Percentiles rank a stretch among this genome's conserved stretches.
phyloP scores from a whole-genome alignment of 2,797 vertebrate species.

The Eulemur albifrons region DNA sequence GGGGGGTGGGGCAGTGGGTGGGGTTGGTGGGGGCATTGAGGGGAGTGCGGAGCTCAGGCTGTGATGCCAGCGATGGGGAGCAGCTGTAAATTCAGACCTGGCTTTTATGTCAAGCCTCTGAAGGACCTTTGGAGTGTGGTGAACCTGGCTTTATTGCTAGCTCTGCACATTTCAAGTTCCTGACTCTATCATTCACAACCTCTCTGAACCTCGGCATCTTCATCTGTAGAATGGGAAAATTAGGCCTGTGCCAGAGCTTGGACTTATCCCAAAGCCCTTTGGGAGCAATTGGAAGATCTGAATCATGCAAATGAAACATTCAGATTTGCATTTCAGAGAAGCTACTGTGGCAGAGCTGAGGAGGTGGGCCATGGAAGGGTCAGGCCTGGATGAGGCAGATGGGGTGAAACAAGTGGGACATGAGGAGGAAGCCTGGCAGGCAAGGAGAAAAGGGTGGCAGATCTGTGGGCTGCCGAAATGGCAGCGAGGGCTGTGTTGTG shows the following conservation, averaged over 20 bases:
- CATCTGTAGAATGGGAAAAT: background rate
- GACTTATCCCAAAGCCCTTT: background rate
- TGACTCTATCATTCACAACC: background rate
- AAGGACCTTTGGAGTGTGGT: background rate
- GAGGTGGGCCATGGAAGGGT: background rate
- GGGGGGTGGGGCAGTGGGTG: too few species aligned
- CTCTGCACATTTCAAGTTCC: background rate
- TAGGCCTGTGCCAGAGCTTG: background rate
- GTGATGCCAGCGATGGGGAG: too few species aligned
- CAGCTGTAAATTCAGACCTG: background rate
- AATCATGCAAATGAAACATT: background rate
- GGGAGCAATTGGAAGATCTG: background rate
- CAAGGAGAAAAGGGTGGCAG: background rate
- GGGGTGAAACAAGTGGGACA: background rate
- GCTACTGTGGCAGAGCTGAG: background rate
- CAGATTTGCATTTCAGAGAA: background rate
- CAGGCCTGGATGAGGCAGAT: background rate
- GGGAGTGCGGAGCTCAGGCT: too few species aligned
- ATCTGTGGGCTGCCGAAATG: background rate
- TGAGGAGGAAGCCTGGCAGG: background rate
- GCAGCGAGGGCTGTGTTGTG: background rate
- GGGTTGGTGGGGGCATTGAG: too few species aligned
- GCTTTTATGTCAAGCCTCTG: background rate
- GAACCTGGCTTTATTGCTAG: background rate
- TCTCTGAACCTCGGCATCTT: background rate